phyloP scores from a whole-genome alignment of 1,140 invertebrate genomes.

The Papilio dardanus region DNA sequence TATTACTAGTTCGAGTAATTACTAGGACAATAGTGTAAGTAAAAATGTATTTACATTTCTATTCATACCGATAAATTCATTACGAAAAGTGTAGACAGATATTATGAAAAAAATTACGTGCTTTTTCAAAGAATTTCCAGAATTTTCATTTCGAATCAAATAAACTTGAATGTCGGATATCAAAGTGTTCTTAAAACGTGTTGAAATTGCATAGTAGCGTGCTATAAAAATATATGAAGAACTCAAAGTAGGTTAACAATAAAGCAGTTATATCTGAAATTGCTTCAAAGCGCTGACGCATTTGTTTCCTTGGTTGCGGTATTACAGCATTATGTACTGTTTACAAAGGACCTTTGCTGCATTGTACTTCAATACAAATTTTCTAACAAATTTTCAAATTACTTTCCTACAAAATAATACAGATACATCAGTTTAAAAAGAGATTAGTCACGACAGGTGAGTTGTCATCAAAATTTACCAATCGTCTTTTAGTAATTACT shows the following conservation, averaged over 20 bases:
- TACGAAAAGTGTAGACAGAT: neutral
- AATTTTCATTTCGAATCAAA: neutral
- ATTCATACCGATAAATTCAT: neutral
- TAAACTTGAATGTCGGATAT: neutral
- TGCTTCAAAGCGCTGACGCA: constrained; percentile 26
- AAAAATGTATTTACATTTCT: neutral
- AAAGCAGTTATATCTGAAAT: constrained; percentile 14
- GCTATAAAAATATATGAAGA: neutral
- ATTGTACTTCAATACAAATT: neutral
- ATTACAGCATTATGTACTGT: constrained; percentile 17
- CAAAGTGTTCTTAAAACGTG: neutral
- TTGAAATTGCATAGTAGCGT: neutral
- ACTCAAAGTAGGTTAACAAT: constrained; percentile 20
- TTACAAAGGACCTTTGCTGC: constrained; percentile 5
- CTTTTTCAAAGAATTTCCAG: neutral
- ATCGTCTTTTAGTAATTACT: too few relatives aligned
- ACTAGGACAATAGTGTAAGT: neutral
- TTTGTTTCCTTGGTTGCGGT: constrained; percentile 21
- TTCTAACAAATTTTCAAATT: neutral
- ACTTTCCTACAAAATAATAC: too few relatives aligned
- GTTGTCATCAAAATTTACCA: too few relatives aligned
- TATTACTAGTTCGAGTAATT: too few relatives aligned
- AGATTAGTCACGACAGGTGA: too few relatives aligned
- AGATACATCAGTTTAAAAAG: too few relatives aligned
- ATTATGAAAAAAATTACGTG: neutral